Evolutionary conservation across 2,797 vertebrate genomes (phyloP).

Genomic region (Austrolebias charrua): DNA sequence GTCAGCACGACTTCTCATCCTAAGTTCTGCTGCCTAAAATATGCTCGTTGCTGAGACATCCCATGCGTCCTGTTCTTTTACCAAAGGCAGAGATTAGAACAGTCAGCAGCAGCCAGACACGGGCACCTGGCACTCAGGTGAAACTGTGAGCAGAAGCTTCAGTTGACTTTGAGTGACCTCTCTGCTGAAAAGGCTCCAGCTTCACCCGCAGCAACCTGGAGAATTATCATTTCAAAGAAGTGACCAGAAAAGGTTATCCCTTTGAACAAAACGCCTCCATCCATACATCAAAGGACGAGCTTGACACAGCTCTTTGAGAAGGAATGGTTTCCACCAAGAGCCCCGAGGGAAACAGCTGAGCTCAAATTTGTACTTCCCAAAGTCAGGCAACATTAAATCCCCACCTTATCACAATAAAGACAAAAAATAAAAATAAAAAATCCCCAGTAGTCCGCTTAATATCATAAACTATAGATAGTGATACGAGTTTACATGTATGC

Average conservation of each 20-base stretch:
- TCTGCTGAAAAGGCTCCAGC: slow-evolving; percentile 54
- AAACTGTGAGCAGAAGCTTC: slow-evolving; percentile 58
- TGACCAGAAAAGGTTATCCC: slow-evolving; percentile 79
- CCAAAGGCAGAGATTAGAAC: slow-evolving; percentile 32
- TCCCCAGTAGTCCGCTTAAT: slow-evolving; percentile 49
- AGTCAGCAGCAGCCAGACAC: slow-evolving; percentile 41
- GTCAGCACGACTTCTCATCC: slow-evolving; percentile 16
- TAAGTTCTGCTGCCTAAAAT: slow-evolving; percentile 27
- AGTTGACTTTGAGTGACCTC: slow-evolving; percentile 80
- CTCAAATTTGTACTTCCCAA: slow-evolving; percentile 53
- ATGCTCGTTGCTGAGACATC: slow-evolving; percentile 38
- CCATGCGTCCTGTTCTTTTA: slow-evolving; percentile 31
- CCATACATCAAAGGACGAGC: slow-evolving; percentile 75
- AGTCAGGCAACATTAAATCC: slow-evolving; percentile 40
- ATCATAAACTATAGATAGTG: slow-evolving; percentile 45
- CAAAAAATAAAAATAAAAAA: slow-evolving; percentile 17
- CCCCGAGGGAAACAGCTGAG: slow-evolving; percentile 63
- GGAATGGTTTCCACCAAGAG: slow-evolving; percentile 58
- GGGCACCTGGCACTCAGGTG: slow-evolving; percentile 44
- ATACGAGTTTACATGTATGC: slow-evolving; percentile 52
- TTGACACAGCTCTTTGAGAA: slow-evolving; percentile 68
- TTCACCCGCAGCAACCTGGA: slow-evolving; percentile 67
- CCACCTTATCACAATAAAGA: slow-evolving; percentile 40
- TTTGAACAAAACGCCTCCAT: slow-evolving; percentile 82
- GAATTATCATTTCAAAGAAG: slow-evolving; percentile 82